These are phyloP conservation scores for Cheumatopsyche charites DNA, from an alignment of 1,140 invertebrate species.

Conservation along the genomic window DNA sequence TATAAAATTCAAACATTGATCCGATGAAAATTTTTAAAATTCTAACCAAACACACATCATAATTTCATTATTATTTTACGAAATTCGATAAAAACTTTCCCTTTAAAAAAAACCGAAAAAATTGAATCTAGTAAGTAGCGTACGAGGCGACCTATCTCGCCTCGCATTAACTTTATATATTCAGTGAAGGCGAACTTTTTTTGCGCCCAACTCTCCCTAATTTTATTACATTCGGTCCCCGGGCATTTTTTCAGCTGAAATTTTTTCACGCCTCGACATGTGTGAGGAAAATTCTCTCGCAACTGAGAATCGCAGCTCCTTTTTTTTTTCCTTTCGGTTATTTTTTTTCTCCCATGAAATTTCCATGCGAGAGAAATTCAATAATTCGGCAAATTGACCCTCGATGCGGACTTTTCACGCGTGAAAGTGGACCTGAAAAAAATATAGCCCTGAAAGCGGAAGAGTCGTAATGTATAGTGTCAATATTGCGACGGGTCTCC, in stretches of 20 bases:
- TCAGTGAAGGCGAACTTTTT: neutral
- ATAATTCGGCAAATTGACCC: conserved; percentile 31
- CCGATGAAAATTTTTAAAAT: no score
- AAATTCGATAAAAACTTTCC: no score
- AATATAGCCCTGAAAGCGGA: no score
- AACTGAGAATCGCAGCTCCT: neutral
- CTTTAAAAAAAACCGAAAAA: no score
- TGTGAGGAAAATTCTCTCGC: no score
- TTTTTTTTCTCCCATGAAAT: neutral
- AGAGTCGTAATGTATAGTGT: no score
- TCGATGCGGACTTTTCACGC: conserved; percentile 9
- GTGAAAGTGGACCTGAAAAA: conserved; percentile 5
- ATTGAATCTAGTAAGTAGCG: no score
- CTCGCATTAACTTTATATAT: conserved; percentile 7
- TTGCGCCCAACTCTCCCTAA: conserved; percentile 8
- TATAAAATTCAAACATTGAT: no score
- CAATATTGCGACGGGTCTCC: no score
- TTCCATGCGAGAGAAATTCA: conserved; percentile 26
- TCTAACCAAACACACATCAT: no score
- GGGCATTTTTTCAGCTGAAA: neutral
- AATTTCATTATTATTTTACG: no score
- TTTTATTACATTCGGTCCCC: conserved; percentile 22
- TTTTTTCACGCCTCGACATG: no score
- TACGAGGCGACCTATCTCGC: neutral
- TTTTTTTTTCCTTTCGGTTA: neutral